These are phyloP conservation scores for Corella eumyota DNA, from an alignment of 23 tunicate species.

Conservation along the genomic window DNA sequence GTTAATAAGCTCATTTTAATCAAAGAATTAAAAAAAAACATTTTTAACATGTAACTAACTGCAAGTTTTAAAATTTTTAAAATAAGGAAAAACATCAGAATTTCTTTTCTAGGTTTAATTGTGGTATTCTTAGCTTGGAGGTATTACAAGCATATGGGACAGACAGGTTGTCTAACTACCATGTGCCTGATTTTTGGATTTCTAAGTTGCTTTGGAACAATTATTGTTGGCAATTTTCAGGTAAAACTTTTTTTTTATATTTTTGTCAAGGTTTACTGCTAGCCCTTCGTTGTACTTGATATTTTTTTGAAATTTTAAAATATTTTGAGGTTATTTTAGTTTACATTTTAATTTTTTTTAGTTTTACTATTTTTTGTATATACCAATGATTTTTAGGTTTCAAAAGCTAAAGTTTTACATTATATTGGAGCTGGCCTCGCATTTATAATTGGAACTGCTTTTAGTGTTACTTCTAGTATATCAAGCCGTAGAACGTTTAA, in stretches of 20 bases:
- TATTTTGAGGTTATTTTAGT: too few relatives aligned
- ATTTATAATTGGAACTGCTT: conserved; percentile 39
- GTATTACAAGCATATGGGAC: conserved; percentile 41
- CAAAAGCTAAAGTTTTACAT: conserved; percentile 51
- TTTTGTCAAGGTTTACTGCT: too few relatives aligned
- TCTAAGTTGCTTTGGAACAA: conserved; percentile 51
- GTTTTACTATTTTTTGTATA: too few relatives aligned
- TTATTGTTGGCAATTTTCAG: conserved; percentile 71
- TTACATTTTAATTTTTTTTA: too few relatives aligned
- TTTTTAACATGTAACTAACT: too few relatives aligned
- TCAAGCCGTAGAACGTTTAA: conserved; percentile 22
- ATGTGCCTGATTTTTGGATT: conserved; percentile 28
- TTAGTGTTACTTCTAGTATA: conserved; percentile 29
- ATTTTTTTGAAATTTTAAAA: too few relatives aligned
- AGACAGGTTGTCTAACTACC: conserved; percentile 14
- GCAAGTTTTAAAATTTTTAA: too few relatives aligned
- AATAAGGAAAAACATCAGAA: too few relatives aligned
- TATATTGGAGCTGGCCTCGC: conserved; percentile 70
- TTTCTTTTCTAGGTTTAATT: conserved; percentile 29
- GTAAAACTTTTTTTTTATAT: conserved; percentile 10
- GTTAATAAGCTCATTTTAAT: too few relatives aligned
- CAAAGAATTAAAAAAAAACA: too few relatives aligned
- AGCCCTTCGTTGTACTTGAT: too few relatives aligned
- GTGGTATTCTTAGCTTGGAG: conserved; percentile 61
- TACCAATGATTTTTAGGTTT: too few relatives aligned